Conservation (phyloP, 1,140 invertebrate species). For the Paraescarpia echinospica region DNA sequence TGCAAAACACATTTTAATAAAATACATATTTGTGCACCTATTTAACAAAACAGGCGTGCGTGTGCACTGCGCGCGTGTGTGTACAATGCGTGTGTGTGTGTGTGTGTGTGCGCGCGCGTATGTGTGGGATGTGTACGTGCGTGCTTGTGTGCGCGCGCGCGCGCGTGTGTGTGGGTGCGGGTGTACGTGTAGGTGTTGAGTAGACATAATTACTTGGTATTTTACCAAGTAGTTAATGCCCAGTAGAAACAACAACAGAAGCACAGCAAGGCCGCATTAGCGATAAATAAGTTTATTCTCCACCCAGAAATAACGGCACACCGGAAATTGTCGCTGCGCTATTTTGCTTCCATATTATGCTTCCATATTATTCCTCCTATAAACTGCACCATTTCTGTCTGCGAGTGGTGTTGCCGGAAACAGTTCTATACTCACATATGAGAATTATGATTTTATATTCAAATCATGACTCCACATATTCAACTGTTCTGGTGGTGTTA, state of each 20-base stretch:
- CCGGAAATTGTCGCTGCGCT: background rate
- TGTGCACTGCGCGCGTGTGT: background rate
- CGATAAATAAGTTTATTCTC: background rate
- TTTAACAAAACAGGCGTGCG: too few relatives aligned
- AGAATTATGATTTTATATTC: background rate
- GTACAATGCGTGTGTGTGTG: too few relatives aligned
- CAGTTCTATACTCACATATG: background rate
- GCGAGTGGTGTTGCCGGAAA: background rate
- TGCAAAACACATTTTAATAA: too few relatives aligned
- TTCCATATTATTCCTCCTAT: background rate
- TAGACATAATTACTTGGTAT: background rate
- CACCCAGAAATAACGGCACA: background rate
- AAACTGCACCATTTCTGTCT: background rate
- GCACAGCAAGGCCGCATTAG: background rate
- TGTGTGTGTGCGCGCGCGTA: background rate
- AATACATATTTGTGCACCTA: too few relatives aligned
- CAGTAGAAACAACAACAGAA: background rate
- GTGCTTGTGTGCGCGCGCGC: background rate
- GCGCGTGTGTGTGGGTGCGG: too few relatives aligned
- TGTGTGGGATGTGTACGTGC: too few relatives aligned
- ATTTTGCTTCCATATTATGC: background rate
- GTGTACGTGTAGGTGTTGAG: background rate
- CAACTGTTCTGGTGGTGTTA: background rate
- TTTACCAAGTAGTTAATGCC: background rate
- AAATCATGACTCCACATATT: background rate